Evolutionary conservation across 2,888 invertebrate species (phyloP).

Genomic region (Calameuta pallipes): DNA sequence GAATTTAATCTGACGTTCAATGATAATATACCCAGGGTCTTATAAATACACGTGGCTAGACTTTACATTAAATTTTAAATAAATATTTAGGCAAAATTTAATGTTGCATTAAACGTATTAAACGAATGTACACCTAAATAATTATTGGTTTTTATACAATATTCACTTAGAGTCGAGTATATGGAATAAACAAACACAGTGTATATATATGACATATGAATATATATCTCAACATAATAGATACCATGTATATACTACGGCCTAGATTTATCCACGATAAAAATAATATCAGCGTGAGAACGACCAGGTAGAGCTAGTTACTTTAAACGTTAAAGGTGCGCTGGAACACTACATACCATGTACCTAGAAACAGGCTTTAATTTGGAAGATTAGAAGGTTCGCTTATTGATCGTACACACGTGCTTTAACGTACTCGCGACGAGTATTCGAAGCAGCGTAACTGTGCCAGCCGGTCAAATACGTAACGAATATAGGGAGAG

Average conservation of each 20-base stretch:
- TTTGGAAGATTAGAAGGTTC: constrained; percentile 41
- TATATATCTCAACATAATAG: background rate
- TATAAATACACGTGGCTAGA: background rate
- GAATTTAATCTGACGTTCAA: background rate
- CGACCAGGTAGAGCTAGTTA: background rate
- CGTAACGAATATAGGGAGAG: constrained; percentile 4
- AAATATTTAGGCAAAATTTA: background rate
- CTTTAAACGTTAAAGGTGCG: background rate
- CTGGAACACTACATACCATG: background rate
- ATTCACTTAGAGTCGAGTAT: background rate
- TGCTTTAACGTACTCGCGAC: constrained; percentile 47
- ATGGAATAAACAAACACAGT: background rate
- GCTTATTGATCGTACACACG: constrained; percentile 61
- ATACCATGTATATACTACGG: background rate
- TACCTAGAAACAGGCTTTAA: constrained; percentile 23
- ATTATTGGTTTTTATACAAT: background rate
- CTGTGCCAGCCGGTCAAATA: constrained; percentile 57
- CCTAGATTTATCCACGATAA: background rate
- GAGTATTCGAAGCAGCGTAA: constrained; percentile 37
- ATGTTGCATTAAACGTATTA: background rate
- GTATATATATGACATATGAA: background rate
- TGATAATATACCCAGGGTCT: background rate
- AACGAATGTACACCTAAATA: background rate
- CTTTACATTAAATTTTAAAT: background rate
- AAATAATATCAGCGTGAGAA: background rate